Conservation (phyloP, 2,113 vertebrate genomes). For the Channa maculata region DNA sequence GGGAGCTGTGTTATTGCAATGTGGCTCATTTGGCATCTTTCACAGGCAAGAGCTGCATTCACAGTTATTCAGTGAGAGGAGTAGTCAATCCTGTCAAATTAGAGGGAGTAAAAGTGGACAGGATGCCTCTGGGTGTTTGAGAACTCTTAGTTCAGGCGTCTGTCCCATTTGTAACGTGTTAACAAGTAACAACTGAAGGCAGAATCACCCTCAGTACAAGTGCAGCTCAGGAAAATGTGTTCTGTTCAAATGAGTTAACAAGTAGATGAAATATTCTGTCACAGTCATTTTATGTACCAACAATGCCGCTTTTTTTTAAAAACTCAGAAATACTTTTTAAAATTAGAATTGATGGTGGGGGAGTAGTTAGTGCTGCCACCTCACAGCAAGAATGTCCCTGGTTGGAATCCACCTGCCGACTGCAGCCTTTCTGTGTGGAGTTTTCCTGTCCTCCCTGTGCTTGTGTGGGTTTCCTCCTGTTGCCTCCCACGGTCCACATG, state of each 20-base stretch:
- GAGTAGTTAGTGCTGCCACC: too few species aligned
- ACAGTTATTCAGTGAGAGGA: not conserved
- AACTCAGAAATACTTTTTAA: too few species aligned
- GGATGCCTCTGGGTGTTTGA: not conserved
- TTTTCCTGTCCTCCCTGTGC: too few species aligned
- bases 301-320: too few species aligned
- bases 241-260: not conserved
- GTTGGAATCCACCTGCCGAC: too few species aligned
- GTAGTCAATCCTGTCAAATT: conserved; percentile 21
- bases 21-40: conserved; percentile 1
- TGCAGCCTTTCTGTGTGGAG: too few species aligned
- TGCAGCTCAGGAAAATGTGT: not conserved
- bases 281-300: not conserved
- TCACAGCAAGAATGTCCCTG: too few species aligned
- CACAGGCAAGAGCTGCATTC: not conserved
- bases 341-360: too few species aligned
- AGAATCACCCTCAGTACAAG: not conserved
- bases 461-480: too few species aligned
- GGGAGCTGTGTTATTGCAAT: not conserved
- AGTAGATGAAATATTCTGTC: not conserved
- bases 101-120: not conserved
- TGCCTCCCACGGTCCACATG: too few species aligned
- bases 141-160: not conserved
- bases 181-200: not conserved
- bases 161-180: not conserved